Conservation (phyloP, 2,113 vertebrate genomes). For the Tauraco erythrolophus region DNA sequence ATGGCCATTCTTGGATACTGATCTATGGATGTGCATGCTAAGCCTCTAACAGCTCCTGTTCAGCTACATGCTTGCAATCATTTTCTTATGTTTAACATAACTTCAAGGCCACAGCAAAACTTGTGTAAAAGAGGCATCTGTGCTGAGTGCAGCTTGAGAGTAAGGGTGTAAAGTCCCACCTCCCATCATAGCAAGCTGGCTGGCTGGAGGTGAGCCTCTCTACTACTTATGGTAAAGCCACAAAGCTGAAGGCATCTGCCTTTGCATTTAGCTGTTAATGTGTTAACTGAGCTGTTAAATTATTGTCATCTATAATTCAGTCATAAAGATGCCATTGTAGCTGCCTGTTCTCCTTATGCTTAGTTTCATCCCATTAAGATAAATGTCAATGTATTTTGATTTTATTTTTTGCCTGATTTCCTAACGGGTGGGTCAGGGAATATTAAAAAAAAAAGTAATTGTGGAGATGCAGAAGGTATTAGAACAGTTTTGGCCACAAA, state of each 20-base stretch:
- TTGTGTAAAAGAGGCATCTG: neutral
- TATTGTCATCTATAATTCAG: neutral
- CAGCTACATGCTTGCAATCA: neutral
- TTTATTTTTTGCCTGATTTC: neutral
- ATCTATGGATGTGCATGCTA: neutral
- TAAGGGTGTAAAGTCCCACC: neutral
- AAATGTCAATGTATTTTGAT: neutral
- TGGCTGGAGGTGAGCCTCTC: neutral
- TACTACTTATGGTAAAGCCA: rapidly evolving
- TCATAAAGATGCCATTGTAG: neutral
- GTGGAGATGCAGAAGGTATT: neutral
- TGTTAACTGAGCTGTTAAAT: neutral
- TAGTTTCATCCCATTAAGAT: neutral
- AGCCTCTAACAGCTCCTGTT: neutral
- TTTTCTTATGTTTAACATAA: neutral
- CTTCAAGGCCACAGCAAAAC: neutral
- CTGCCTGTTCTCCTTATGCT: neutral
- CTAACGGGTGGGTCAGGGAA: neutral
- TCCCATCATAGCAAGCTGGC: neutral
- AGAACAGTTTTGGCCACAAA: neutral
- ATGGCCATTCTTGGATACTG: neutral
- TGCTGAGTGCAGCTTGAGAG: neutral
- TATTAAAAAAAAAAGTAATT: neutral
- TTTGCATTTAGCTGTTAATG: neutral
- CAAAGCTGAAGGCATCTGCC: neutral